Evolutionary conservation across 2,888 invertebrate genomes (phyloP), one percentile per base, ranked within the genome.

Genomic region (Tillus elongatus): DNA sequence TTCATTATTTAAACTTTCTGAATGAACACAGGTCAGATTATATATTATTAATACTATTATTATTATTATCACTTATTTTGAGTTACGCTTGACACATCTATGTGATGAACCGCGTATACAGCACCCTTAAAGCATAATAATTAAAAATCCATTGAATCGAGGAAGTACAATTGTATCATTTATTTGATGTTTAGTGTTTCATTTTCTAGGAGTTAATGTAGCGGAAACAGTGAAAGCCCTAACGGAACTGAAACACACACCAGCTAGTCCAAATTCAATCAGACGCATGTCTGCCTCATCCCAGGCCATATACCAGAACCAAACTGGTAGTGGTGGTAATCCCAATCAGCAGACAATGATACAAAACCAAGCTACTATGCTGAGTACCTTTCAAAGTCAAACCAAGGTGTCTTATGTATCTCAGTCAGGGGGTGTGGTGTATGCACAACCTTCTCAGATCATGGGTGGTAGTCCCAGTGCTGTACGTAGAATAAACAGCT

Each of bases 151-250:
- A n/a, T n/a, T n/a, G n/a, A n/a, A n/a, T n/a, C n/a, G n/a, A n/a
- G n/a, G n/a, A n/a, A n/a, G n/a, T n/a, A n/a, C n/a, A n/a, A n/a
- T n/a, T n/a, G n/a, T n/a, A n/a, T n/a, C n/a, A n/a, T n/a, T n/a
- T n/a, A n/a, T n/a, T n/a, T n/a, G n/a, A n/a, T n/a, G n/a, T n/a
- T n/a, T n/a, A n/a, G n/a, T n/a, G n/a, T n/a, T n/a, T n/a, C n/a
- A n/a, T 34, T 29, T 47, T 45, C 32, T 27, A 51, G 68, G 70
- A 33, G 70, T 79, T 26, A 82, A 79, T 53, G 89, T 90, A 11
- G 87, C 89, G 0, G 88, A 89, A 62, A 87, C 88, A 0, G 85
- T 89, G 4, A 84, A 87, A 59, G 87, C 85, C 28, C 66, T 90
- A 38, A 88, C 87, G 0, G 86, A 88, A 56, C 65, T 88, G 43